Percentiles rank a stretch among this genome's conserved stretches.
phyloP scores from a whole-genome alignment of 2,888 invertebrate genomes.

The Drosophila nr. perissopoda region DNA sequence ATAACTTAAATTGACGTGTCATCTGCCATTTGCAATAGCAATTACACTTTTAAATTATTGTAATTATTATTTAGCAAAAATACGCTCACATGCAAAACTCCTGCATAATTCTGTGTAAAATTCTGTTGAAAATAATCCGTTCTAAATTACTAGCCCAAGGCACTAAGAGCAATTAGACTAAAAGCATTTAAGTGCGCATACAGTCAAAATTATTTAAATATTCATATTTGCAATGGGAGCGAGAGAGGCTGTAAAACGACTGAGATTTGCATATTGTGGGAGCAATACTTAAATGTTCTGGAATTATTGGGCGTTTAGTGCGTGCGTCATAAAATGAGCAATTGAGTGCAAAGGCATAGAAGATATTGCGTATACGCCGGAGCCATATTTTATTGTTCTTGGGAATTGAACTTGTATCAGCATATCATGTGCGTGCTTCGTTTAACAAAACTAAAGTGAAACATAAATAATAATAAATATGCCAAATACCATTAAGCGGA shows the following conservation, averaged over 20 bases:
- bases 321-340: constrained; percentile 33
- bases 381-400: constrained; percentile 22
- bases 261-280: constrained; percentile 53
- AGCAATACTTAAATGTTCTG: constrained; percentile 13
- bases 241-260: constrained; percentile 4
- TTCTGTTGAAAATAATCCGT: constrained; percentile 31
- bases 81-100: constrained; percentile 8
- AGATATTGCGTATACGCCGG: constrained; percentile 39
- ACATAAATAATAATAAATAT: constrained; percentile 61
- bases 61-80: constrained; percentile 11
- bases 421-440: constrained; percentile 53
- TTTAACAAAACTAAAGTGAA: constrained; percentile 51
- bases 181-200: constrained; percentile 64
- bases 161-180: constrained; percentile 59
- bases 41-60: constrained; percentile 1
- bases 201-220: constrained; percentile 62
- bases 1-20: neutral
- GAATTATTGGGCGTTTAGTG: constrained; percentile 47
- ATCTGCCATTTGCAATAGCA: neutral
- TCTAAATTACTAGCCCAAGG: constrained; percentile 16
- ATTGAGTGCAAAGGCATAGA: constrained; percentile 57
- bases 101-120: constrained; percentile 2
- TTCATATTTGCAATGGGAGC: constrained; percentile 53
- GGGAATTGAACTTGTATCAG: constrained; percentile 47
- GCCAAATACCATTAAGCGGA: constrained; percentile 42